Evolutionary conservation across 2,888 invertebrate species (phyloP), one percentile per base, ranked within the genome.

Genomic region (Patella pellucida): DNA sequence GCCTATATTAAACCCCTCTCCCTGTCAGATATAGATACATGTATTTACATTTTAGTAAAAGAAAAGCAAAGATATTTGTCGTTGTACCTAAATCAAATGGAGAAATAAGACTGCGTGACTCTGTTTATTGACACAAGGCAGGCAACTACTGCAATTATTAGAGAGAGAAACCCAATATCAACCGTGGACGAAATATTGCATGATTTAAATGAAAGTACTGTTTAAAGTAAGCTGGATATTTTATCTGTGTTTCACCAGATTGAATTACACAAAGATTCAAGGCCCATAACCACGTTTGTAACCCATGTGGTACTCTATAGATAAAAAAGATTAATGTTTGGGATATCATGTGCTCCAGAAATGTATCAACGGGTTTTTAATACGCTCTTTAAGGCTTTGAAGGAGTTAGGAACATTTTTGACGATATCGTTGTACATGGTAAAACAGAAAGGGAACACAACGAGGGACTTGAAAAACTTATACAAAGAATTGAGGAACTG

Each of bases 361-460:
- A 79, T 78, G 75, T 79, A 76, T 52, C 77, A 81, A 51, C 68
- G 76, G 9, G 71, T 77, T 3, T 83, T 23, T 56, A 74, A 56
- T 76, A 81, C 51, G 19, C 74, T 4, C 68, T 79, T 27, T 52
- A 62, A 41, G 75, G 73, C 68, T 73, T 78, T 31, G 69, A 76
- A 1, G 80, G 82, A 50, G 82, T 80, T 14, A 12, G 71, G 50
- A 76, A 73, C 41, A 77, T 81, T 31, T 76, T 62, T 31, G 76
- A 80, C 72, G 83, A 82, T 67, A 75, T 82, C 14, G 75, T 83
- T 27, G 75, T 83, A 12, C 79, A 82, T 79, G 81, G 81, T 5
- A 27, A 41, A 31, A 75, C 54, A 69, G 16, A 68, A 9, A 56
- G n/a, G n/a, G n/a, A n/a, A n/a, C n/a, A n/a, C n/a, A n/a, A n/a